Evolutionary conservation across 1,140 invertebrate species (phyloP).

Genomic region (Chrysopa pallens): DNA sequence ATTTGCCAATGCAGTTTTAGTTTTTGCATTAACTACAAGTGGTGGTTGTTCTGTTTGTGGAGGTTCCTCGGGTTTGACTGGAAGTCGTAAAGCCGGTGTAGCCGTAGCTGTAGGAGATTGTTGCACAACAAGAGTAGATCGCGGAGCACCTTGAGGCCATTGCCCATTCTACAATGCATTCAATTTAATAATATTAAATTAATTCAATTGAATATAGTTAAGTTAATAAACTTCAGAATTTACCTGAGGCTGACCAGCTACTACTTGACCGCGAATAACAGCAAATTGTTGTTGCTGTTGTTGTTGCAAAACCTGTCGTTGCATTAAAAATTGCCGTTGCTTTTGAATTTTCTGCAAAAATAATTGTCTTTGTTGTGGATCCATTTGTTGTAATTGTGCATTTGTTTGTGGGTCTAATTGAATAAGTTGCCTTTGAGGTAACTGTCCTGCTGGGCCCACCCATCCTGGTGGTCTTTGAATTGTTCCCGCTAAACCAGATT

Average conservation of each 20-base stretch:
- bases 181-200: neutral
- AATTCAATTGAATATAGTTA: neutral
- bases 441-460: conserved; percentile 18
- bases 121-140: conserved; percentile 11
- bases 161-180: conserved; percentile 8
- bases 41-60: conserved; percentile 19
- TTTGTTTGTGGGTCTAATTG: conserved; percentile 63
- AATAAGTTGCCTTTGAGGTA: conserved; percentile 42
- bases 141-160: conserved; percentile 17
- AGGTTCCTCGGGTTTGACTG: conserved; percentile 17
- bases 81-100: conserved; percentile 12
- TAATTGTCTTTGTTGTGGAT: conserved; percentile 53
- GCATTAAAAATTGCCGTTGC: conserved; percentile 36
- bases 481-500: conserved; percentile 2
- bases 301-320: conserved; percentile 25
- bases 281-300: conserved; percentile 25
- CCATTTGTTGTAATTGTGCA: conserved; percentile 65
- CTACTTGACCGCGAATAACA: neutral
- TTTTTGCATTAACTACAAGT: conserved; percentile 70
- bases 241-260: neutral
- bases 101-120: conserved; percentile 14
- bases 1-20: conserved; percentile 88
- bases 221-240: neutral
- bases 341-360: conserved; percentile 61
- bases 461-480: conserved; percentile 15